Percentiles rank a stretch among this genome's conserved stretches.
These are phyloP conservation scores for Drosophila borealis DNA, from an alignment of 2,888 invertebrate genomes.

Conservation along the genomic window DNA sequence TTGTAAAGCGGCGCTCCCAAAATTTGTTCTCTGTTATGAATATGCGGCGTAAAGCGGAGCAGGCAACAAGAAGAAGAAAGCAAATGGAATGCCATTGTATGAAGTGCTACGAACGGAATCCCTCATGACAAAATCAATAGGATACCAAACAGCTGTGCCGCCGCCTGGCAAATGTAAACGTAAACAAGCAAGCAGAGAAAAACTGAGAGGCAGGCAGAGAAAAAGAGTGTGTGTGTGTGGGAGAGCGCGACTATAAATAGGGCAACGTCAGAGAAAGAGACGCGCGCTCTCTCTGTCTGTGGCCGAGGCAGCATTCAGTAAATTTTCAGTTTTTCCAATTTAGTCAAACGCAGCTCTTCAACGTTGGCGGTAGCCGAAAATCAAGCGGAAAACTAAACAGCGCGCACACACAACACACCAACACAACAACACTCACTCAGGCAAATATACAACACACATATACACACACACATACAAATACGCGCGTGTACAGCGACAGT, in stretches of 20 bases:
- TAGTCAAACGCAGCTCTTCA: constrained; percentile 82
- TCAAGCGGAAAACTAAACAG: constrained; percentile 48
- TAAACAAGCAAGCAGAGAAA: constrained; percentile 50
- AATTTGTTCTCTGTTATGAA: constrained; percentile 66
- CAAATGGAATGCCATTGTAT: constrained; percentile 23
- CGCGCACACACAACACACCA: constrained; percentile 14
- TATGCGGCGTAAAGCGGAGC: constrained; percentile 58
- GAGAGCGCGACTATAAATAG: constrained; percentile 49
- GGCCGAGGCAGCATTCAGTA: constrained; percentile 26
- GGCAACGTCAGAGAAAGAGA: constrained; percentile 23
- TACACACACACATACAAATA: constrained; percentile 11
- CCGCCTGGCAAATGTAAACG: constrained; percentile 42
- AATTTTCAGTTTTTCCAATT: constrained; percentile 51
- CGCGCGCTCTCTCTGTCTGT: not conserved
- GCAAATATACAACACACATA: constrained; percentile 16
- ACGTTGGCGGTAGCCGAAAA: constrained; percentile 69
- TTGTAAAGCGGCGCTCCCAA: not conserved
- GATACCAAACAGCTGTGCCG: constrained; percentile 53
- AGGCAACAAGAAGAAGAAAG: constrained; percentile 35
- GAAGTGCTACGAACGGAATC: constrained; percentile 30
- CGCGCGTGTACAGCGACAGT: constrained; percentile 44
- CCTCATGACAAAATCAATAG: constrained; percentile 70
- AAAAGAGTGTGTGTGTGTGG: constrained; percentile 9
- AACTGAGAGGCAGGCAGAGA: not conserved
- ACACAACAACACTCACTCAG: constrained; percentile 15